Percentiles rank a stretch among this genome's conserved stretches.
These are phyloP conservation scores for Tenualosa thibaudeaui DNA, from an alignment of 2,797 vertebrate genomes.

Conservation along the genomic window DNA sequence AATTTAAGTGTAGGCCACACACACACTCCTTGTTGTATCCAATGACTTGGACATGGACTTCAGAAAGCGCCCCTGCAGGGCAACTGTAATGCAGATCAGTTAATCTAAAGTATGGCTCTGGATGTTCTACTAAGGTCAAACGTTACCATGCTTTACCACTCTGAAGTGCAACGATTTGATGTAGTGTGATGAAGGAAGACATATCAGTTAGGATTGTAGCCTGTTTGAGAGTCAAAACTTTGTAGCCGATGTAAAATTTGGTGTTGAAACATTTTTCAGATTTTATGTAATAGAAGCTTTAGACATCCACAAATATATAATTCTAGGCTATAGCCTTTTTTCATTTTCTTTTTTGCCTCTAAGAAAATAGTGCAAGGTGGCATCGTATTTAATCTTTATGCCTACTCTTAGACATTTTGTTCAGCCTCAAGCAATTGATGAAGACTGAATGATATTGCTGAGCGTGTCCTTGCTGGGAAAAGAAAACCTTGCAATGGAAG, in stretches of 20 bases:
- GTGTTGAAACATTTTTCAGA: background rate
- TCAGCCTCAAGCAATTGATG: background rate
- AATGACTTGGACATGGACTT: background rate
- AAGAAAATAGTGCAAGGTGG: background rate
- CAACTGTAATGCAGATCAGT: background rate
- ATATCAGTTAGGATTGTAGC: background rate
- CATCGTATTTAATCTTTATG: background rate
- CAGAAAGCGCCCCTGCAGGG: background rate
- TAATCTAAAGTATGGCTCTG: background rate
- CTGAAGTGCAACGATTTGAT: no score
- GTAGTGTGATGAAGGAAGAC: background rate
- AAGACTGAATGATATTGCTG: background rate
- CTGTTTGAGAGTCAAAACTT: background rate
- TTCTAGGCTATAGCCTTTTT: background rate
- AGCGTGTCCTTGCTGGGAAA: background rate
- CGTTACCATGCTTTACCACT: background rate
- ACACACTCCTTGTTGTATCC: slow-evolving; percentile 5
- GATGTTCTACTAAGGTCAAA: background rate
- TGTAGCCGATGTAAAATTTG: background rate
- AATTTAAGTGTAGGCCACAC: background rate
- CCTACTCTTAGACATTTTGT: background rate
- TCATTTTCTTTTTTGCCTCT: background rate
- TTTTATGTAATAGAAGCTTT: background rate
- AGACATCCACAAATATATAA: background rate
- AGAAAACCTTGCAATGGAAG: background rate